Base-by-base conservation (phyloP, 2,888 invertebrate genomes). In the Tuta absoluta region DNA sequence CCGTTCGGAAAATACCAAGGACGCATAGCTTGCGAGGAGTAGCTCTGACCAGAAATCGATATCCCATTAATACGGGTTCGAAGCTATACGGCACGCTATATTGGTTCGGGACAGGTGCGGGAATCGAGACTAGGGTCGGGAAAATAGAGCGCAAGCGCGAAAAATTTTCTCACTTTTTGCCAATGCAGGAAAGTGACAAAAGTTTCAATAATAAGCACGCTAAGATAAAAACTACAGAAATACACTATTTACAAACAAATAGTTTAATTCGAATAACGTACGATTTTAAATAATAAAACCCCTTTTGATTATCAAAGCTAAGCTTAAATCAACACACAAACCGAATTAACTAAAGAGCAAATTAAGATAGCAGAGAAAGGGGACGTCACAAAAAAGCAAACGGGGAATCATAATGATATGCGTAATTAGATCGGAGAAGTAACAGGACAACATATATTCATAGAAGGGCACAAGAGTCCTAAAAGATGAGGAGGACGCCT, bases 401-500 rank as follows among this genome's bases (percentile, higher is more conserved):
- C 41, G 62, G 63, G 63, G 62, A 65, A 68, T 65, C 74, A 78
- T 89, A 91, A 92, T 91, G 88, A 91, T 91, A 92, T 92, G 92
- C 92, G 92, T 92, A 92, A 92, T 91, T 91, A 91, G 90, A 90
- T 86, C 88, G 87, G 86, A 84, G 82, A 85, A 81, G 86, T 89
- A 89, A 78, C 79, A 91, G 91, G 92, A 78, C 68, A 85, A 68
- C 92, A 92, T 91, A 92, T 91, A 87, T 75, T 73, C 68, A 67
- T 72, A 71, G 77, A 74, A 77, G 76, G 77, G 74, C 70, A 70
- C 69, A 49, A 64, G 73, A 72, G 71, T 72, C 68, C 72, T 48
- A 28, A 73, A 66, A n/a, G n/a, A n/a, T n/a, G 68, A 67, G 64
- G 64, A 64, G 68, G 68, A 62, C 59, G 67, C 62, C 65, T 21